These are phyloP conservation scores for Poliocrania exsul DNA, from an alignment of 2,797 vertebrate genomes.

Conservation along the genomic window DNA sequence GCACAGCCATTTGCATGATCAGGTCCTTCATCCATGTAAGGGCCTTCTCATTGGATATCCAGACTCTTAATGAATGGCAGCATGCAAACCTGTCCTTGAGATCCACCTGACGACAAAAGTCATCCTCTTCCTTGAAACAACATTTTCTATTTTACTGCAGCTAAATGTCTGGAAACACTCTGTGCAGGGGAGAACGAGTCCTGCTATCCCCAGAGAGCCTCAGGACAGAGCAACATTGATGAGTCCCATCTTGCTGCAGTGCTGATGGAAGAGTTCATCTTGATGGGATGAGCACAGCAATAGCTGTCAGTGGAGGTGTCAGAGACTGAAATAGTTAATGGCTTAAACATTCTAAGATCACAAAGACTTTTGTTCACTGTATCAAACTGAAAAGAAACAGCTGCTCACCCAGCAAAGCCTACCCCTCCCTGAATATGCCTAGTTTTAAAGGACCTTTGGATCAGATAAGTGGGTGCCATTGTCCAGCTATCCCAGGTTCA, in stretches of 20 bases:
- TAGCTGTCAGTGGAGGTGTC: background rate
- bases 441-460: no score
- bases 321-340: no score
- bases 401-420: no score
- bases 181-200: accelerated
- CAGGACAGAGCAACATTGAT: accelerated
- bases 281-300: background rate
- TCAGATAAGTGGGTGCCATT: no score
- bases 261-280: background rate
- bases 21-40: background rate
- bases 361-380: no score
- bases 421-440: no score
- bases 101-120: background rate
- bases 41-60: accelerated
- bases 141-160: background rate
- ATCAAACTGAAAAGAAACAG: no score
- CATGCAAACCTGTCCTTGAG: background rate
- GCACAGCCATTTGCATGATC: accelerated
- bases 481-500: no score
- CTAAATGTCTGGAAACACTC: background rate
- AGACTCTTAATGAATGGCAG: background rate
- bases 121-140: background rate
- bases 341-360: no score
- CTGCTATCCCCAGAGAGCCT: accelerated
- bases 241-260: background rate